A percentile compares a stretch with the other conserved stretches of the same genome.
phyloP scores from a whole-genome alignment of 2,113 vertebrate genomes.

The Copsychus sechellarum region DNA sequence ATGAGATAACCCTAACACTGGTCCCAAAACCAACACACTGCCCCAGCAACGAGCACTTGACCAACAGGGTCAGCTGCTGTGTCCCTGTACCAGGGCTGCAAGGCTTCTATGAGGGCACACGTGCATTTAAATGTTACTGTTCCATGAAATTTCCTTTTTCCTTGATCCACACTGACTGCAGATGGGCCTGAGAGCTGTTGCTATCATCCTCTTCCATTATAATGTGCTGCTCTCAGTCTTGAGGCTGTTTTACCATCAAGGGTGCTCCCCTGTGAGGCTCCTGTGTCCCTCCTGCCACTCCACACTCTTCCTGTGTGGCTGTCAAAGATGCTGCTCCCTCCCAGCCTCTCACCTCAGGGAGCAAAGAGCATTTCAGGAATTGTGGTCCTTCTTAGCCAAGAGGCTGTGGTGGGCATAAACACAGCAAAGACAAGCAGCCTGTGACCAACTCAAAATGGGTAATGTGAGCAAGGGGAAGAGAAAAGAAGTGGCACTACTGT shows the following conservation, averaged over 20 bases:
- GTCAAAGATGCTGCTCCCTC: not conserved
- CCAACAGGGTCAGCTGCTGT: not conserved
- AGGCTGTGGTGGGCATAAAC: not conserved
- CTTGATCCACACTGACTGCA: not conserved
- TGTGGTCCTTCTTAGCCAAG: not conserved
- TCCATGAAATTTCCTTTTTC: not conserved
- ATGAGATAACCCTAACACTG: not conserved
- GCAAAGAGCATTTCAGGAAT: not conserved
- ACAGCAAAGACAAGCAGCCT: not conserved
- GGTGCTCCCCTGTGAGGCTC: not conserved
- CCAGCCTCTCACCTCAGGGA: not conserved
- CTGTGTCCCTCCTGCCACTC: not conserved
- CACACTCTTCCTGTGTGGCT: not conserved
- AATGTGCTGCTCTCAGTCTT: not conserved
- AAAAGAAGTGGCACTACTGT: not conserved
- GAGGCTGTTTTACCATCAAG: not conserved
- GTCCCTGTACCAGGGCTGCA: not conserved
- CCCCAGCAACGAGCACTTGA: not conserved
- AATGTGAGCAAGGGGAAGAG: not conserved
- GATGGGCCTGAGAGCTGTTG: not conserved
- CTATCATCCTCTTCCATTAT: not conserved
- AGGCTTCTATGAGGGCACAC: rapidly evolving
- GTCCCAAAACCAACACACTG: not conserved
- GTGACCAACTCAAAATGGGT: not conserved
- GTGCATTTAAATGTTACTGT: rapidly evolving